A percentile compares a stretch with the other conserved stretches of the same genome.
Evolutionary conservation across 2,113 vertebrate genomes (phyloP).

Genomic region (Fulica atra): DNA sequence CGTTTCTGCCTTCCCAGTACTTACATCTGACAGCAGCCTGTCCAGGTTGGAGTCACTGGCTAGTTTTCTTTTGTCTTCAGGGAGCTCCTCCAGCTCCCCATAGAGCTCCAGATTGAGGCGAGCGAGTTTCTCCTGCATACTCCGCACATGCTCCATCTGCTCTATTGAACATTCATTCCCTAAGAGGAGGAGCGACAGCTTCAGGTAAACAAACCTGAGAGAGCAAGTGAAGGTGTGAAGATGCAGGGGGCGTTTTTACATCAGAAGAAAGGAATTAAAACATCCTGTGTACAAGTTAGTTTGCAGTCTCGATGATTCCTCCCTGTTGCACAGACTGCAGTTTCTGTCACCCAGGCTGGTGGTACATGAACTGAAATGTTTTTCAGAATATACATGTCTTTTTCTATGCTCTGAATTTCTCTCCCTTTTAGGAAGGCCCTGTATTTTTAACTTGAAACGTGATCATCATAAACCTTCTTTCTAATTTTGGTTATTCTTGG

Average conservation of each 20-base stretch:
- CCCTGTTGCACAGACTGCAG: not conserved
- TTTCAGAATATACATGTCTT: not conserved
- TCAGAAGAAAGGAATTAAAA: not conserved
- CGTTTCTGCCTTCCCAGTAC: constrained; percentile 15
- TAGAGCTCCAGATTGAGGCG: constrained; percentile 95
- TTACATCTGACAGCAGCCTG: constrained; percentile 91
- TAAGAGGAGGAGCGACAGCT: constrained; percentile 44
- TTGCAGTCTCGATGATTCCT: not conserved
- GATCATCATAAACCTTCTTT: not conserved
- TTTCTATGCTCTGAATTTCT: not conserved
- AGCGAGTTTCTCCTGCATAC: constrained; percentile 97
- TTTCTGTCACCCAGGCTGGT: not conserved
- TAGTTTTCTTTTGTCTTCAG: constrained; percentile 88
- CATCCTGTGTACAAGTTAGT: not conserved
- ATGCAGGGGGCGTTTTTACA: not conserved
- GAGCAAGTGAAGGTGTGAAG: not conserved
- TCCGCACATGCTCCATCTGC: constrained; percentile 96
- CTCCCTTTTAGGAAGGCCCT: not conserved
- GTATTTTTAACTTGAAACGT: not conserved
- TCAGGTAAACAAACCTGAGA: not conserved
- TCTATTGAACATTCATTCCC: constrained; percentile 97
- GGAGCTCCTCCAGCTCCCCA: constrained; percentile 90
- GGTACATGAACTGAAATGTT: accelerated
- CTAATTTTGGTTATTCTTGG: not conserved
- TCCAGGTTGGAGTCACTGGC: constrained; percentile 93